Evolutionary conservation across 2,888 invertebrate species (phyloP).

Genomic region (Nudaria mundana): DNA sequence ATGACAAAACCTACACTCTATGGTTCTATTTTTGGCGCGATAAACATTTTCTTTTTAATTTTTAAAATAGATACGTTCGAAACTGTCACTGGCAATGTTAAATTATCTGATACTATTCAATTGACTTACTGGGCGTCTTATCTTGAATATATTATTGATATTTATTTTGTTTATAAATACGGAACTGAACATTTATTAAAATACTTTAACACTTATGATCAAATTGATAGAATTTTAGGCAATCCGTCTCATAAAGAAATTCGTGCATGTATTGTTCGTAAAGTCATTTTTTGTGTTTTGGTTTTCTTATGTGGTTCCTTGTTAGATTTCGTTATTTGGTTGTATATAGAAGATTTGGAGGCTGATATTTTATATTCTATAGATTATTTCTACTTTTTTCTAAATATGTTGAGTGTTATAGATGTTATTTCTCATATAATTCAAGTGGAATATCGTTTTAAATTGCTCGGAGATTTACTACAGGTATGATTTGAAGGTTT

Average conservation of each 20-base stretch:
- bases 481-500: too few species aligned
- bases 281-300: background rate
- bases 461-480: constrained; percentile 9
- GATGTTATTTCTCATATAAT: constrained; percentile 27
- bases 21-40: constrained; percentile 5
- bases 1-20: constrained; percentile 3
- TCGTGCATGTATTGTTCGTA: background rate
- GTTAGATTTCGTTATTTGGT: constrained; percentile 1
- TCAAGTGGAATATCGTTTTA: constrained; percentile 31
- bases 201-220: constrained; percentile 6
- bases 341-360: constrained; percentile 8
- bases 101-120: constrained; percentile 21
- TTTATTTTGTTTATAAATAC: constrained; percentile 25
- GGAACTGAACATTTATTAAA: constrained; percentile 9
- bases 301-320: background rate
- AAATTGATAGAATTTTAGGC: constrained; percentile 7
- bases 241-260: constrained; percentile 1
- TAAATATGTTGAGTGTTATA: constrained; percentile 23
- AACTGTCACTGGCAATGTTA: background rate
- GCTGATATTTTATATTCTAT: constrained; percentile 10
- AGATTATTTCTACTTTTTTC: constrained; percentile 30
- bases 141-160: constrained; percentile 26
- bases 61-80: constrained; percentile 10
- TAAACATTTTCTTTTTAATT: constrained; percentile 12
- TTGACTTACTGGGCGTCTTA: constrained; percentile 22